phyloP scores from a whole-genome alignment of 2,888 invertebrate genomes.

The Phragmatobia fuliginosa region DNA sequence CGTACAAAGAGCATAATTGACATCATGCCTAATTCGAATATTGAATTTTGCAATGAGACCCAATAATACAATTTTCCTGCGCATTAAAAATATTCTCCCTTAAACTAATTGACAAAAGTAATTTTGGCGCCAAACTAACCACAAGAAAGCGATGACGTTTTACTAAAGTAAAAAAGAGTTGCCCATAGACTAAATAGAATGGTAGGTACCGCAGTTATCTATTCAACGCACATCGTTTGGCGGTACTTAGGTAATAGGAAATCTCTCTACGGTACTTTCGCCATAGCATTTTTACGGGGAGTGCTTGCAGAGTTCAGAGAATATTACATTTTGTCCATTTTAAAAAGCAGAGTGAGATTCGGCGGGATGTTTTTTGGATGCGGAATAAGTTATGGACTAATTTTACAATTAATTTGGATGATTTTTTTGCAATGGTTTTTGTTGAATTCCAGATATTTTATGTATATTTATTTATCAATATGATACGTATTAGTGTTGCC shows the following conservation, averaged over 20 bases:
- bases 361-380: constrained; percentile 13
- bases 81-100: background rate
- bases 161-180: background rate
- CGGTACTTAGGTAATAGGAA: background rate
- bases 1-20: too few relatives aligned
- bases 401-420: background rate
- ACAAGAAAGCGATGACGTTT: constrained; percentile 11
- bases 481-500: background rate
- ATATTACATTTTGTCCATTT: constrained; percentile 12
- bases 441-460: too few relatives aligned
- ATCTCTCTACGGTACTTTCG: background rate
- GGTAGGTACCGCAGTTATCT: constrained; percentile 30
- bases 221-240: constrained; percentile 47
- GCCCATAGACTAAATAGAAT: constrained; percentile 37
- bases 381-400: constrained; percentile 1
- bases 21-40: too few relatives aligned
- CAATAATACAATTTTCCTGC: too few relatives aligned
- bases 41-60: too few relatives aligned
- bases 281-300: background rate
- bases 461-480: too few relatives aligned
- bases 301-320: background rate
- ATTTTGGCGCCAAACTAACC: constrained; percentile 7
- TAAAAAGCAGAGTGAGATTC: background rate
- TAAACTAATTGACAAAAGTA: too few relatives aligned
- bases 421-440: background rate